Evolutionary conservation across 2,888 invertebrate genomes (phyloP).

Genomic region (Chrysodeixis includens): DNA sequence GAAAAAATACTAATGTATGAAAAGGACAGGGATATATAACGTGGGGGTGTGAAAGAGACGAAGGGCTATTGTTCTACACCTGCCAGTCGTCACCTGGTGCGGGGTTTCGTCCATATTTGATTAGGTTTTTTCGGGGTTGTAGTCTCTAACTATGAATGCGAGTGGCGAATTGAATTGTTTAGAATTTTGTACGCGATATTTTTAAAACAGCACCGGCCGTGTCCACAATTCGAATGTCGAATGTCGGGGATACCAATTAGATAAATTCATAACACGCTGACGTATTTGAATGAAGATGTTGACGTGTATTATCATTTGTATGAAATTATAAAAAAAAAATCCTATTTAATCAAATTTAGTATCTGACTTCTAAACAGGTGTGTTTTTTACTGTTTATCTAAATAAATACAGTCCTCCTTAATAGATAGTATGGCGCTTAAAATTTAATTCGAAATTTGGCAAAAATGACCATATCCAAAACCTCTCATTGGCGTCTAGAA

Average conservation of each 20-base stretch:
- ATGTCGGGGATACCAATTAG: slow-evolving; percentile 36
- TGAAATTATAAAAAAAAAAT: too few relatives aligned
- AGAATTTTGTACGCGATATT: slow-evolving; percentile 51
- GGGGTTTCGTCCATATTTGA: slow-evolving; percentile 83
- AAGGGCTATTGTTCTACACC: slow-evolving; percentile 80
- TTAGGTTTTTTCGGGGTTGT: slow-evolving; percentile 81
- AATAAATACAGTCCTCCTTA: too few relatives aligned
- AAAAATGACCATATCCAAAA: too few relatives aligned
- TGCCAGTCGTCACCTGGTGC: slow-evolving; percentile 83
- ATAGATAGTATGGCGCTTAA: too few relatives aligned
- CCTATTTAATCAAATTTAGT: too few relatives aligned
- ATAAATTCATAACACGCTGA: slow-evolving; percentile 44
- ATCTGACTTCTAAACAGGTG: too few relatives aligned
- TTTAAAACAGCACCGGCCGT: slow-evolving; percentile 36
- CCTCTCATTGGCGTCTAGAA: too few relatives aligned
- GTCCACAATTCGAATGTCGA: slow-evolving; percentile 22
- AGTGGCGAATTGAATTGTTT: slow-evolving; percentile 64
- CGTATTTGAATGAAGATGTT: slow-evolving; percentile 40
- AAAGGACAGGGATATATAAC: slow-evolving; percentile 48
- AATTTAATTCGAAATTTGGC: too few relatives aligned
- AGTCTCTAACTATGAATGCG: slow-evolving; percentile 75
- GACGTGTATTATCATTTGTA: too few relatives aligned
- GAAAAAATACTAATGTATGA: slow-evolving; percentile 76
- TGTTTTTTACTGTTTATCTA: too few relatives aligned
- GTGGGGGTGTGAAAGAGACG: slow-evolving; percentile 73